Evolutionary conservation across 2,797 vertebrate genomes (phyloP).

Genomic region (Pseudomugil gertrudae): DNA sequence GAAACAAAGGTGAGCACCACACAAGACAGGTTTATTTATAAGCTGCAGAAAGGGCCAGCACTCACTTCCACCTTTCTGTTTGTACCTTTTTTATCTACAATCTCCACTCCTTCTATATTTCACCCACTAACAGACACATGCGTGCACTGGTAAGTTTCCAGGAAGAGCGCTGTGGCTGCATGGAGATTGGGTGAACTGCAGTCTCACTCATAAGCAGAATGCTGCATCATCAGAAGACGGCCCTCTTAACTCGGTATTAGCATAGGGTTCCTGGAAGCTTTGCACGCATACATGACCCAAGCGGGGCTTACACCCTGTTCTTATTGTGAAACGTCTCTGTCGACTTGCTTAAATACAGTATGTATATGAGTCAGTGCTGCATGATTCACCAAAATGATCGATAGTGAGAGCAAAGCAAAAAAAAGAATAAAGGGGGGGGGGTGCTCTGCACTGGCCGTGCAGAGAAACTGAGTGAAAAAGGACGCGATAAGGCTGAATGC

Average conservation of each 20-base stretch:
- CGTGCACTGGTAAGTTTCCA: slow-evolving; percentile 68
- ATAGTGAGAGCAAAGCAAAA: slow-evolving; percentile 61
- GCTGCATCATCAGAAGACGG: slow-evolving; percentile 69
- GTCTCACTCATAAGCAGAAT: slow-evolving; percentile 65
- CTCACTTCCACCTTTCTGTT: slow-evolving; percentile 54
- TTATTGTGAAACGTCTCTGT: slow-evolving; percentile 25
- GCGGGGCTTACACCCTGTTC: slow-evolving; percentile 17
- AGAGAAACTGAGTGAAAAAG: slow-evolving; percentile 36
- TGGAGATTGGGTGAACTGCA: slow-evolving; percentile 41
- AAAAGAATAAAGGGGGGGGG: slow-evolving; percentile 36
- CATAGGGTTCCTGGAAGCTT: slow-evolving; percentile 73
- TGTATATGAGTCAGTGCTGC: slow-evolving; percentile 61
- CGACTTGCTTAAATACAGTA: slow-evolving; percentile 30
- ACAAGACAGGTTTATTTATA: slow-evolving; percentile 52
- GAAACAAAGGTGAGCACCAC: slow-evolving; percentile 50
- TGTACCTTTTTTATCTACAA: slow-evolving; percentile 45
- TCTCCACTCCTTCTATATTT: slow-evolving; percentile 40
- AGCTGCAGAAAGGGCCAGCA: slow-evolving; percentile 40
- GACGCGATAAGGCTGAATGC: slow-evolving; percentile 59
- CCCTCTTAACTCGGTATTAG: slow-evolving; percentile 61
- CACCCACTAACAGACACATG: slow-evolving; percentile 30
- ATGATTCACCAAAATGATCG: slow-evolving; percentile 75
- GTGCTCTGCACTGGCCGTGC: slow-evolving; percentile 13
- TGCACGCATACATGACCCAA: slow-evolving; percentile 15
- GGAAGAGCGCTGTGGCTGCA: slow-evolving; percentile 67